A percentile compares a stretch with the other conserved stretches of the same genome.
phyloP scores from a whole-genome alignment of 92 coral and sea anemone species.

The Phymanthus crucifer region DNA sequence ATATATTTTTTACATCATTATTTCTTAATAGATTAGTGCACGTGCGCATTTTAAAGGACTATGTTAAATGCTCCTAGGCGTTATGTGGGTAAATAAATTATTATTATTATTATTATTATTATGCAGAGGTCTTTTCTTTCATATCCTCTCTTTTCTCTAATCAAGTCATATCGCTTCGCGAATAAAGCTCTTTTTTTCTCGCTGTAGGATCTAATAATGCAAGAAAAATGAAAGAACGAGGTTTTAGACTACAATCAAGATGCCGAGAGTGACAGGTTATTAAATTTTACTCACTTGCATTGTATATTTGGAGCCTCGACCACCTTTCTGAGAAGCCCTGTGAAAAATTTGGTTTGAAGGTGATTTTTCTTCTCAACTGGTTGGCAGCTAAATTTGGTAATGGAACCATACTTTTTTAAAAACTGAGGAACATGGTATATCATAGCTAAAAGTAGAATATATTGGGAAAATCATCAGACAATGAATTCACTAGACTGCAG shows the following conservation, averaged over 20 bases:
- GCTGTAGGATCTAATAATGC: not conserved
- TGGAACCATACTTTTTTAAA: conserved; percentile 23
- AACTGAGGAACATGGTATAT: conserved; percentile 54
- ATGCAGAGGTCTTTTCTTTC: not conserved
- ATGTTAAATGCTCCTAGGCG: no score
- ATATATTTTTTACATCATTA: no score
- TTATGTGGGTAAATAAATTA: no score
- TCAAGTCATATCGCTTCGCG: not conserved
- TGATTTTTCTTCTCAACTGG: conserved; percentile 51
- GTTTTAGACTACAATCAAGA: not conserved
- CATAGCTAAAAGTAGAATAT: conserved; percentile 24
- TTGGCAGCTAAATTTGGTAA: conserved; percentile 43
- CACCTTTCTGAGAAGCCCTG: conserved; percentile 44
- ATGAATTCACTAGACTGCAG: not conserved
- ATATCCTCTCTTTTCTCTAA: not conserved
- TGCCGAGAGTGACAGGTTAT: not conserved
- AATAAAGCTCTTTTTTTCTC: not conserved
- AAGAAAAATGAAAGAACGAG: not conserved
- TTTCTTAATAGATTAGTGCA: no score
- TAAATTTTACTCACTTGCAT: conserved; percentile 15
- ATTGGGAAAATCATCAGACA: not conserved
- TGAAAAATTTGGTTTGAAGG: conserved; percentile 35
- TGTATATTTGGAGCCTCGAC: conserved; percentile 32
- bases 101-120: no score
- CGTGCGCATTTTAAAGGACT: no score